Base-by-base conservation (phyloP, 2,888 invertebrate genomes). In the Chrysopilus asiliformis region DNA sequence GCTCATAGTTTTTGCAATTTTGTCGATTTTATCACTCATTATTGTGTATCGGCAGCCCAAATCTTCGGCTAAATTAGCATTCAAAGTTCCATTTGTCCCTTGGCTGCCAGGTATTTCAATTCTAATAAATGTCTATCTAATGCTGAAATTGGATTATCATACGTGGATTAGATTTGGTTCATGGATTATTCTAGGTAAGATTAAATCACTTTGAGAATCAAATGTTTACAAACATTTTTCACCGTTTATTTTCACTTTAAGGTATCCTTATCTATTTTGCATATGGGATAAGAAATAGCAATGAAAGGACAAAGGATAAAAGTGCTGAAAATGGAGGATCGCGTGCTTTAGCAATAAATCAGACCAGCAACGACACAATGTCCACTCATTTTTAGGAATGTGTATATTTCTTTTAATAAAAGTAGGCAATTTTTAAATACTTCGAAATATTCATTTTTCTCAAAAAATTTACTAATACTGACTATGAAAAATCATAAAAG, bases 161-260 rank as follows among this genome's bases (percentile, higher is more conserved):
- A 90, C 90, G 1, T 91, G 91, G 90, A 66, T 86, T n/a, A 64
- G 86, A 45, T 83, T 89, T 53, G 66, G 65, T 4, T 65, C 85
- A 19, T 91, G 90, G 90, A 74, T 89, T 67, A 55, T 59, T 9
- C 60, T 87, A 44, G 90, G 89, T 76, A 42, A 28, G 29, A 13
- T 19, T 10, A 58, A 65, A 69, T 60, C 27, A 14, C 27, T 35
- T 32, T 33, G 3, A 22, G 6, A 20, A 37, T 12, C 22, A 12
- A 29, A 17, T 13, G 4, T 4, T 8, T 22, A 22, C 8, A 16
- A 19, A 28, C n/a, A n/a, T n/a, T n/a, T n/a, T n/a, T n/a, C n/a
- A n/a, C n/a, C n/a, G n/a, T n/a, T n/a, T n/a, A n/a, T n/a, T n/a
- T n/a, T n/a, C n/a, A n/a, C n/a, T 54, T 49, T 6, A 49, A 70